phyloP scores from a whole-genome alignment of 2,888 invertebrate species.

The Leptopterna dolabrata region DNA sequence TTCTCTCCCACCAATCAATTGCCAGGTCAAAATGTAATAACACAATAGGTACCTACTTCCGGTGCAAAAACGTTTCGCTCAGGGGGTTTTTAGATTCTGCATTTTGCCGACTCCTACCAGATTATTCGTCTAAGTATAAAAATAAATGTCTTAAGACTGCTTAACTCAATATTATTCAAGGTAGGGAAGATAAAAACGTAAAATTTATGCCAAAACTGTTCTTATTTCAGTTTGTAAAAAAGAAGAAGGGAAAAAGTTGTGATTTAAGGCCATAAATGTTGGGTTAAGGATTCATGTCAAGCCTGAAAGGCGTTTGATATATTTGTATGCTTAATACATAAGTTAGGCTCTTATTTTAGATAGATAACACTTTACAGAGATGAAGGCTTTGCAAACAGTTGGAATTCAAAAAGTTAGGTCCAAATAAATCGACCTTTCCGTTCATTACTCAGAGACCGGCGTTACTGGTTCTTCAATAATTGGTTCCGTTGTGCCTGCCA shows the following conservation, averaged over 20 bases:
- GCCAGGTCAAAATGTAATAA: too few species aligned
- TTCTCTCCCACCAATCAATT: too few species aligned
- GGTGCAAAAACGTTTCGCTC: too few species aligned
- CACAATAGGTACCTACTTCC: too few species aligned
- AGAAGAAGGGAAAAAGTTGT: too few species aligned
- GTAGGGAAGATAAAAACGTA: background rate
- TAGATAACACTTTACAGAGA: slow-evolving; percentile 20
- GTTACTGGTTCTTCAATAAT: slow-evolving; percentile 25
- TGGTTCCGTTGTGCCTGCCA: slow-evolving; percentile 4
- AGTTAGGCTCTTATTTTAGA: background rate
- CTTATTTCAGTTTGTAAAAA: background rate
- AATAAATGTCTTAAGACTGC: too few species aligned
- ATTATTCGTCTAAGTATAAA: too few species aligned
- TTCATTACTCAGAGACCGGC: background rate
- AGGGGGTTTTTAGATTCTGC: too few species aligned
- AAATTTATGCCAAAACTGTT: background rate
- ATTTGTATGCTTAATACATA: background rate
- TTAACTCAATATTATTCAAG: background rate
- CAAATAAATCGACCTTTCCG: background rate
- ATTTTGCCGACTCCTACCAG: too few species aligned
- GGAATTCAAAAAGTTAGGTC: slow-evolving; percentile 10
- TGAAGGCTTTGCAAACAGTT: background rate
- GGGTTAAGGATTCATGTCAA: background rate
- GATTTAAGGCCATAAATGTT: background rate
- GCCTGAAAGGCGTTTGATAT: background rate